Evolutionary conservation across 2,888 invertebrate genomes (phyloP), one percentile per base, ranked within the genome.

Genomic region (Epistrophe eligans): DNA sequence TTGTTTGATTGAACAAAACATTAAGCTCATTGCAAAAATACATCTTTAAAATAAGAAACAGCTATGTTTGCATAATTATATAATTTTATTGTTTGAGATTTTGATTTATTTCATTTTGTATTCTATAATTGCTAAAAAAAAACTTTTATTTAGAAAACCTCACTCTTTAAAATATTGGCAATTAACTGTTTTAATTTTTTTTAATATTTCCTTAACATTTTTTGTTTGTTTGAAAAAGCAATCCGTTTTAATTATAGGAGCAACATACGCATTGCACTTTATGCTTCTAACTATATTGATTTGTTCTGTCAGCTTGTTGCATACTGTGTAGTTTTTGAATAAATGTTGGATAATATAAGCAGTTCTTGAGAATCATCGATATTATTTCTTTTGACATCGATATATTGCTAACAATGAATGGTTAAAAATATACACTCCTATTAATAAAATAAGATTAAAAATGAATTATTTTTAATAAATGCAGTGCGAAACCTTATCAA

Each of bases 51-150:
- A 77, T 64, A 57, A 80, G 24, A 62, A 73, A 60, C 76, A 67
- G 76, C 76, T 79, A 79, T 83, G 66, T 83, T 79, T 83, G 83
- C 83, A 79, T 83, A 45, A 40, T 76, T 77, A 17, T 57, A 11
- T 28, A 1, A 5, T 57, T 38, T 67, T 77, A 74, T 85, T 64
- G 43, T 66, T 71, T 85, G 15, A 66, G 35, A 43, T 70, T 57
- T 19, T 32, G n/a, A 38, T 84, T 50, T 72, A 58, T 66, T 60
- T 73, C 8, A 72, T 60, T 74, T 55, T 67, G 55, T 35, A 17
- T 67, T 74, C 6, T 35, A 38, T 43, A 50, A 60, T 52, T 77
- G 80, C 77, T 62, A 67, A 77, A 73, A 5, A 67, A 40, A 43
- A 72, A 24, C 48, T 43, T 48, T 71, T 62, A 7, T n/a, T 24